These are phyloP conservation scores for Hedya salicella DNA, from an alignment of 2,888 invertebrate genomes.

Conservation along the genomic window DNA sequence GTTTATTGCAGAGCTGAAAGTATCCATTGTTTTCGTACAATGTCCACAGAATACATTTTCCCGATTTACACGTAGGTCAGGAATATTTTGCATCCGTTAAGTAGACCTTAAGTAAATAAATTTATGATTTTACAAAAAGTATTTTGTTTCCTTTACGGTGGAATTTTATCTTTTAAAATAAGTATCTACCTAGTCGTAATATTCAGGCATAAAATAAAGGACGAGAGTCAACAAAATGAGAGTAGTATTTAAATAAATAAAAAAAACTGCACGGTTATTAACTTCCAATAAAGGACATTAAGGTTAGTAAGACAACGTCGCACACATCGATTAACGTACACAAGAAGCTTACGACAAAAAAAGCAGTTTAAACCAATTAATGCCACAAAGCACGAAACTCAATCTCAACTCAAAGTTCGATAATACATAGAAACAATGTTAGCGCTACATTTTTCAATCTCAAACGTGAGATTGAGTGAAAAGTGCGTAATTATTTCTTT, in stretches of 20 bases:
- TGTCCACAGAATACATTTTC: not conserved
- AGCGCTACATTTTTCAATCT: not conserved
- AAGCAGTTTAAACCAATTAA: not conserved
- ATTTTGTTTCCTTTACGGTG: no score
- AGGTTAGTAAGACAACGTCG: not conserved
- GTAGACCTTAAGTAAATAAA: no score
- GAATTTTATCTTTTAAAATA: no score
- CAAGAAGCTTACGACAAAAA: not conserved
- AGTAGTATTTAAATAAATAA: no score
- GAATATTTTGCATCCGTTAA: not conserved
- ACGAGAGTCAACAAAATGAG: no score
- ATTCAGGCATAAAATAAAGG: no score
- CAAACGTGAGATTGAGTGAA: not conserved
- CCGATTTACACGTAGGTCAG: not conserved
- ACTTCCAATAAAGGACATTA: no score
- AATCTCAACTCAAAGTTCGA: not conserved
- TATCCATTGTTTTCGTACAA: slow-evolving; percentile 22
- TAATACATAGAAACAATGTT: not conserved
- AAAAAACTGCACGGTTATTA: no score
- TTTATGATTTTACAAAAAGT: no score
- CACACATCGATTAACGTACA: not conserved
- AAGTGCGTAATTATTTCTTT: not conserved
- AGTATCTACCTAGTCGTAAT: no score
- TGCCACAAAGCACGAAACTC: not conserved
- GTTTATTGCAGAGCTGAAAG: not conserved